phyloP scores from a whole-genome alignment of 2,797 vertebrate species.

The Cossypha polioptera region DNA sequence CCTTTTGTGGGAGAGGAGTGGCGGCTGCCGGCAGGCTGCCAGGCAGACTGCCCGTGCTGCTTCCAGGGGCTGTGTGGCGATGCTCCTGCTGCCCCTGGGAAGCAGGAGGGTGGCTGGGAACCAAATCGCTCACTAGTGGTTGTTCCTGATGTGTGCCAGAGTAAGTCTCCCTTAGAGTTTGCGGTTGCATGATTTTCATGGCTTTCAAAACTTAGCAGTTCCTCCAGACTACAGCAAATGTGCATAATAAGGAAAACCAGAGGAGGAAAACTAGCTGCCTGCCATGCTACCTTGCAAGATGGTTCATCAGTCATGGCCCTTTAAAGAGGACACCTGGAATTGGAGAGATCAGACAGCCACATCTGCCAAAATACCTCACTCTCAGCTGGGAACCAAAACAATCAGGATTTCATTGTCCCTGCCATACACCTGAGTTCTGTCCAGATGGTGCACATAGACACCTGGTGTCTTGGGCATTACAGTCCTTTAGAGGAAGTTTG shows the following conservation, averaged over 20 bases:
- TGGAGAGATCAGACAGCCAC: not conserved
- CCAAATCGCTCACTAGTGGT: not conserved
- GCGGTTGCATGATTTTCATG: not conserved
- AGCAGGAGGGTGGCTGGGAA: not conserved
- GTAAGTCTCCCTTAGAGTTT: not conserved
- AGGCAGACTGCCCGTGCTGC: not conserved
- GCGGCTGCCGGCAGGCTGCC: not conserved
- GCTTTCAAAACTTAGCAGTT: not conserved
- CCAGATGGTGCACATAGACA: not conserved
- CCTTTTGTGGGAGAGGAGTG: not conserved
- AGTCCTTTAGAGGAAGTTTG: not conserved
- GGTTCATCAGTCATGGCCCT: not conserved
- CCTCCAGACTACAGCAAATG: not conserved
- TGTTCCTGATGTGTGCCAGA: not conserved
- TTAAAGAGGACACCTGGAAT: not conserved
- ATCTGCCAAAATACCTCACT: not conserved
- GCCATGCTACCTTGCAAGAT: not conserved
- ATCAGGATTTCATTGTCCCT: not conserved
- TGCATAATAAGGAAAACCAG: not conserved
- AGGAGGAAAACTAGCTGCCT: not conserved
- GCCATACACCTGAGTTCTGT: not conserved
- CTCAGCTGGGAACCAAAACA: not conserved
- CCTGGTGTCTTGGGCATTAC: not conserved
- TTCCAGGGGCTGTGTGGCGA: not conserved
- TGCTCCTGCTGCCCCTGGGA: not conserved